Evolutionary conservation across 2,797 vertebrate genomes (phyloP), one percentile per base, ranked within the genome.

Genomic region (Brachyrhaphis roseni): DNA sequence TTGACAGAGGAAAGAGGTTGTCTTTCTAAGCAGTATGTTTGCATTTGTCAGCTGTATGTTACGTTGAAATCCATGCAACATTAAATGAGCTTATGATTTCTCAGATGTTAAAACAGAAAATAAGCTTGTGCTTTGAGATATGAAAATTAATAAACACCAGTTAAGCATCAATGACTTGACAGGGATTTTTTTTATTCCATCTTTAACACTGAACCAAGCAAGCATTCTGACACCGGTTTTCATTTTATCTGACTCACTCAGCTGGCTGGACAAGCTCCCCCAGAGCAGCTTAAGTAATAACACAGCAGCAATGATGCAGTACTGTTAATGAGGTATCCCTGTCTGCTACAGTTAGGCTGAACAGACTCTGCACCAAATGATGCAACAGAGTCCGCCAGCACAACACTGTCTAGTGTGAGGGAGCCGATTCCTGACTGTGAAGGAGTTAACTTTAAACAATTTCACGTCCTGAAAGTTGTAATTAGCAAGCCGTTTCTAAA

Each of bases 321-420:
- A 47, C 84, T 53, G 34, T 72, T 45, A 15, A 74, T 80, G 71
- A 84, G 78, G 71, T 5, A 20, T 75, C 70, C 66, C 78, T 26
- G 47, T 55, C 77, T 47, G 82, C 77, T 47, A 31, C 43, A 68
- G 76, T 47, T 45, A 39, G 28, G 28, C 10, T 20, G n/a, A 84
- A 74, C 73, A 18, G 49, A 16, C 79, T 88, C 79, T 84, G 88
- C 88, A 85, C 79, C 85, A 80, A 86, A 79, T 86, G 71, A 90
- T 86, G 88, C 84, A 90, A 76, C 87, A 31, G 39, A 82, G 47
- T 76, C 79, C 62, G 47, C 62, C 71, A n/a, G 76, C 77, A 64
- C n/a, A 68, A 23, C 59, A 26, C 64, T 4, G 75, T 0, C 0
- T 26, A 45, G 8, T n/a, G 49, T 0, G 49, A 3, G 43, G 23